A percentile compares a stretch with the other conserved stretches of the same genome.
Evolutionary conservation across 64 coral and sea anemone species (phyloP).

Genomic region (Dendrophyllia cribrosa): DNA sequence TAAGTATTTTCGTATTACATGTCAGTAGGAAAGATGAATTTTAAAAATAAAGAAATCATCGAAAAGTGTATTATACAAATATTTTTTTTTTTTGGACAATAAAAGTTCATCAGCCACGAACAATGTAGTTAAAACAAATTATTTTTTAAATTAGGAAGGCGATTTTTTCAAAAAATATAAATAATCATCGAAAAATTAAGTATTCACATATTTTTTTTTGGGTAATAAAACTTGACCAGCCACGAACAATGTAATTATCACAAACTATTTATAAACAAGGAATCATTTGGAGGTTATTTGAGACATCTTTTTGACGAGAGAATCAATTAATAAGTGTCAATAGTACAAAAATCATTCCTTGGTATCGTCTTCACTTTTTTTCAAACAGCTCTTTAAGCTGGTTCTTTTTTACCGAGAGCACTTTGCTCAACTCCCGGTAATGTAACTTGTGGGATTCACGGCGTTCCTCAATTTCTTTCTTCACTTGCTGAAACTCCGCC

Average conservation of each 20-base stretch:
- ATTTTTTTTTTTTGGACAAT: no score
- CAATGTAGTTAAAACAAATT: no score
- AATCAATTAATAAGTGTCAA: conserved; percentile 22
- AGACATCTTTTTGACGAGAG: conserved; percentile 17
- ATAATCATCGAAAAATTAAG: not conserved
- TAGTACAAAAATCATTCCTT: conserved; percentile 26
- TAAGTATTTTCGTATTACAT: no score
- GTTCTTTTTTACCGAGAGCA: not conserved
- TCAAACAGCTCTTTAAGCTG: not conserved
- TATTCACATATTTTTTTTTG: not conserved
- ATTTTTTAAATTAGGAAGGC: not conserved
- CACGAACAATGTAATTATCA: conserved; percentile 5
- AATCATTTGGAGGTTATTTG: conserved; percentile 26
- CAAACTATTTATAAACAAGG: conserved; percentile 26
- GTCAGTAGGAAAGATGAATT: no score
- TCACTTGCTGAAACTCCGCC: not conserved
- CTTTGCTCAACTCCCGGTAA: conserved; percentile 1
- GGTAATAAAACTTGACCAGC: not conserved
- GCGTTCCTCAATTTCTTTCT: conserved; percentile 15
- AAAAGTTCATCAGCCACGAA: no score
- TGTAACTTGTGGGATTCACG: not conserved
- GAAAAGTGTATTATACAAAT: no score
- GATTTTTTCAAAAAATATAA: not conserved
- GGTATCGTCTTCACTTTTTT: not conserved
- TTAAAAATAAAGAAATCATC: no score